A percentile compares a stretch with the other conserved stretches of the same genome.
Conservation (phyloP, 2,113 vertebrate genomes). For the Myotis yumanensis region DNA sequence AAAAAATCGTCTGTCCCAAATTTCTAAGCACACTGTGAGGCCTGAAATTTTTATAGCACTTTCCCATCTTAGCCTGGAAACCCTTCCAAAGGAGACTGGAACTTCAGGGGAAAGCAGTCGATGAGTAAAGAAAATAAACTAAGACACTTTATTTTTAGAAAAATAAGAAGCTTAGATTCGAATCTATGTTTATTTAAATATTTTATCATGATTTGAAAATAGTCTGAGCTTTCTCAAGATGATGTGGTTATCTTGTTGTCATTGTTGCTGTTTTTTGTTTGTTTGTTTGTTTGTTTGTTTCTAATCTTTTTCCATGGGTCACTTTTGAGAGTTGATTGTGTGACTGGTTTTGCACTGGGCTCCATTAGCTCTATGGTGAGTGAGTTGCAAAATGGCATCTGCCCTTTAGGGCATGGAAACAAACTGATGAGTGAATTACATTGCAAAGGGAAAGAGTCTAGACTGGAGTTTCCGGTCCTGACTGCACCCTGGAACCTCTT, state of each 20-base stretch:
- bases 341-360: background rate
- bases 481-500: background rate
- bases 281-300: background rate
- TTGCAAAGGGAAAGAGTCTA: background rate
- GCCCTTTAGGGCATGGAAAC: background rate
- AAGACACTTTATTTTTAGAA: conserved; percentile 5
- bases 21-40: conserved; percentile 56
- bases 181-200: background rate
- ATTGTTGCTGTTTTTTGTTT: no score
- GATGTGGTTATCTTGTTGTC: background rate
- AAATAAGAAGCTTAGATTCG: background rate
- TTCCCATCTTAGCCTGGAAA: conserved; percentile 12
- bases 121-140: conserved; percentile 29
- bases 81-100: conserved; percentile 31
- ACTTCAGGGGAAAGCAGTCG: background rate
- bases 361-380: background rate
- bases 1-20: conserved; percentile 78
- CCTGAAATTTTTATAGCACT: conserved; percentile 54
- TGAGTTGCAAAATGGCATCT: background rate
- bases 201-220: conserved; percentile 12
- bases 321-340: background rate
- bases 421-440: background rate
- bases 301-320: background rate
- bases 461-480: background rate
- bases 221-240: background rate